Evolutionary conservation across 2,888 invertebrate species (phyloP).

Genomic region (Orchesellides sinensis): DNA sequence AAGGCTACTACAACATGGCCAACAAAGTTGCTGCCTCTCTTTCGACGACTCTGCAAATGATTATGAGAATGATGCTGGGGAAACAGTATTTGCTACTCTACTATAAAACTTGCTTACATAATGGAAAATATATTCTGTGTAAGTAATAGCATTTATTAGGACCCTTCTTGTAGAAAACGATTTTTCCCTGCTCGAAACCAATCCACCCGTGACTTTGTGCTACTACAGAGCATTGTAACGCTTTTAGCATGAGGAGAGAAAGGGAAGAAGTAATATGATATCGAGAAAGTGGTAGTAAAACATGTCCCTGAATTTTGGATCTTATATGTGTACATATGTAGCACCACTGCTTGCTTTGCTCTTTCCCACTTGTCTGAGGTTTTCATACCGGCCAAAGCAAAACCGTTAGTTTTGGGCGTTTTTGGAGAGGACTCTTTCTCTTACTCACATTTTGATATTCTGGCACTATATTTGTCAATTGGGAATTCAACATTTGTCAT

Average conservation of each 20-base stretch:
- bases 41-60: conserved; percentile 18
- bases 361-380: background rate
- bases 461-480: conserved; percentile 57
- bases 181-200: background rate
- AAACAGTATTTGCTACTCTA: background rate
- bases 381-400: conserved; percentile 1
- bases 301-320: background rate
- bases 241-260: background rate
- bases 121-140: conserved; percentile 37
- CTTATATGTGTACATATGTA: background rate
- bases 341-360: conserved; percentile 4
- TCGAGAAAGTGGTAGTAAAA: background rate
- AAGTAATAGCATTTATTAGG: conserved; percentile 33
- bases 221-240: background rate
- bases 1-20: background rate
- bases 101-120: conserved; percentile 42
- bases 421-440: too few species aligned
- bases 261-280: too few species aligned
- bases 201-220: background rate
- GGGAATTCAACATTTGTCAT: conserved; percentile 61
- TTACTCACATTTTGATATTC: conserved; percentile 48
- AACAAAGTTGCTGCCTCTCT: background rate
- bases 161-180: background rate
- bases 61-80: conserved; percentile 25
- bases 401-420: too few species aligned